Evolutionary conservation across 1,140 invertebrate genomes (phyloP), one percentile per base, ranked within the genome.

Genomic region (Heliconius melpomene): DNA sequence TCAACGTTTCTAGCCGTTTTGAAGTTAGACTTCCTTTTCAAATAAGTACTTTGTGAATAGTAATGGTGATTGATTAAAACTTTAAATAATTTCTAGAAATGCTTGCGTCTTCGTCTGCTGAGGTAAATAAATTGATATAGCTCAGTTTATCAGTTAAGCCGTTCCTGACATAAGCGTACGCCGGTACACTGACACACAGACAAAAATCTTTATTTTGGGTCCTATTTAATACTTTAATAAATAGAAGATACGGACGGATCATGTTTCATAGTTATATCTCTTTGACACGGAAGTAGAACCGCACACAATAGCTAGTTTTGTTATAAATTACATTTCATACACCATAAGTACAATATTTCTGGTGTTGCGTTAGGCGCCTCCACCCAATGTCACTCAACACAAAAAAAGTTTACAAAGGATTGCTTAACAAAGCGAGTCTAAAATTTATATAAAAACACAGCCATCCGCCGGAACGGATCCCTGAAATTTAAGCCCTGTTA

Each of bases 1-100:
- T 18, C 50, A 75, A 23, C 36, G 29, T 54, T 74, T 66, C 11
- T 66, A 66, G 60, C 26, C 60, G 26, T 66, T 66, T 66, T 66
- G 26, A 66, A 66, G 60, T 66, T 29, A 26, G 29, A 66, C 60
- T 66, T 66, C 60, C 60, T 29, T 29, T 66, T 29, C n/a, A 13
- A 16, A 66, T 66, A 13, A 23, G 40, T 54, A 54, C 2, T 57
- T 57, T 57, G 54, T 66, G 9, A n/a, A n/a, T n/a, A 1, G 23
- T 60, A 18, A 66, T 16, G 26, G 26, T 66, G 26, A 29, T 66
- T 26, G 26, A 16, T 5, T 66, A 29, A 29, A 0, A 29, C 60
- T 26, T 66, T 66, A 57, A 57, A 23, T 23, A 11, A 57, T 23
- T 57, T 11, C 54, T 57, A n/a, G 8, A n/a, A 57, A 57, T 9